Evolutionary conservation across 2,113 vertebrate genomes (phyloP), one percentile per base, ranked within the genome.

Genomic region (Egretta garzetta): DNA sequence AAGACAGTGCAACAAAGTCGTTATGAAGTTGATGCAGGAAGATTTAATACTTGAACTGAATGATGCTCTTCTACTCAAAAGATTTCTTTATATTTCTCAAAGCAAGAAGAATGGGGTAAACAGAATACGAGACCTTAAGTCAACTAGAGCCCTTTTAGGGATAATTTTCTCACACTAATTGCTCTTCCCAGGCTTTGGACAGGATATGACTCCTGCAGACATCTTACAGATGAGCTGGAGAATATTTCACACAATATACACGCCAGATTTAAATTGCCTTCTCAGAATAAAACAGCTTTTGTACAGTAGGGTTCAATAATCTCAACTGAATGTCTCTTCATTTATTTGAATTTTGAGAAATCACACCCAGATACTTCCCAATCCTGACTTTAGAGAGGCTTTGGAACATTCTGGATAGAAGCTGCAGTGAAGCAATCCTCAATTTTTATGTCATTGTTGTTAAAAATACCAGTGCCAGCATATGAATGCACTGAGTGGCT

Each of bases 271-370:
- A 59, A 89, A 58, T 4, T 14, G 26, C 12, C 12, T 56, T 30
- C 33, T 81, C 32, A n/a, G 56, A 81, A n/a, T 21, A 43, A 43
- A 80, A 26, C 15, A 14, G 8, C 9, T 87, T 58, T 59, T 30
- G 19, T 77, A 73, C 37, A 63, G 22, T 26, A 49, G 26, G 5
- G 35, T 49, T 82, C 60, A 43, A 60, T 43, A 43, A 41, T 37
- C 68, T 84, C 1, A 0, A 10, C 28, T n/a, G 19, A 73, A 56
- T 35, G 14, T 45, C 41, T 82, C 56, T 60, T 74, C 8, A 20
- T 45, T 56, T 75, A 35, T 82, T 56, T 93, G 16, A 71, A 85
- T 60, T 68, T 90, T 74, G 56, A 87, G 72, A 85, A 77, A 71
- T 27, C 52, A 72, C 0, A 0, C 5, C 71, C 71, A 80, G 50